Evolutionary conservation across 2,113 vertebrate genomes (phyloP).

Genomic region (Pteropus alecto): DNA sequence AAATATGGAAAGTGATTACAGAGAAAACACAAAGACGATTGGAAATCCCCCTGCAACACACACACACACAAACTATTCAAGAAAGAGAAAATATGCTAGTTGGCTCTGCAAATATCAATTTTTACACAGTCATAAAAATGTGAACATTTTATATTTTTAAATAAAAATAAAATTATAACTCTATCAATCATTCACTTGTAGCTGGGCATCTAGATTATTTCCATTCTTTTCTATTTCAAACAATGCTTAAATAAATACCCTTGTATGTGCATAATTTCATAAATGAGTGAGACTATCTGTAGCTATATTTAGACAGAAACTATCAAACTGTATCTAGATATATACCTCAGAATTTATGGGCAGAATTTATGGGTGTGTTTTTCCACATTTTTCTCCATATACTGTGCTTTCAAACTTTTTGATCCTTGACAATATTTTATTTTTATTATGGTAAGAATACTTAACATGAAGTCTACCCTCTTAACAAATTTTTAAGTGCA

Average conservation of each 20-base stretch:
- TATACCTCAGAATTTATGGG: not conserved
- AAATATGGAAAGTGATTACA: not conserved
- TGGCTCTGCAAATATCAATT: not conserved
- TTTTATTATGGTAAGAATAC: not conserved
- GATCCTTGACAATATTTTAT: not conserved
- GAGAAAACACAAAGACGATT: not conserved
- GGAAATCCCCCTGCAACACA: not conserved
- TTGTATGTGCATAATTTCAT: not conserved
- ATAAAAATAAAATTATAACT: not conserved
- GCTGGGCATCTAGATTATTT: not conserved
- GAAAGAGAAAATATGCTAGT: not conserved
- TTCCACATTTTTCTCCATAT: not conserved
- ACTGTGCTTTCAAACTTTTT: not conserved
- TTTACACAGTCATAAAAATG: not conserved
- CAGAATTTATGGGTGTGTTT: not conserved
- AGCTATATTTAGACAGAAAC: not conserved
- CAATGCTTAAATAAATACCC: not conserved
- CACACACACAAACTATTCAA: not conserved
- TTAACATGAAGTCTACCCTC: not conserved
- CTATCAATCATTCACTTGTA: not conserved
- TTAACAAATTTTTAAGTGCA: not conserved
- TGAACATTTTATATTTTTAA: not conserved
- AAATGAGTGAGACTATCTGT: not conserved
- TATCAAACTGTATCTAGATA: not conserved
- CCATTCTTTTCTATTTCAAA: not conserved